Base-by-base conservation (phyloP, 1,140 invertebrate genomes). In the Zaprionus tsacasi region DNA sequence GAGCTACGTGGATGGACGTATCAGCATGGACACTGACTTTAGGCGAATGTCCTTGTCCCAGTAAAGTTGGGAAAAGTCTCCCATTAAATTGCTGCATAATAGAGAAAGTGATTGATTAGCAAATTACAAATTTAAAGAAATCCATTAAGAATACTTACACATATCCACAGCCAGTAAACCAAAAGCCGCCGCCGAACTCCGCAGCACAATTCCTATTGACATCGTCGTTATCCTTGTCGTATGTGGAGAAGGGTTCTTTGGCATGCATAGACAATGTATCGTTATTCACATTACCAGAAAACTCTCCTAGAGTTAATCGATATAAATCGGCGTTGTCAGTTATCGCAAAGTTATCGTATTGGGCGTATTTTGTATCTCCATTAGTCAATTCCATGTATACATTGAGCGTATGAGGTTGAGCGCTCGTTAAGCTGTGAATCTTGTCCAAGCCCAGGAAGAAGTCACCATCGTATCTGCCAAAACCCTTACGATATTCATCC, bases 391-490 rank as follows among this genome's bases (percentile, higher is more conserved):
- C 33, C 33, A 64, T 15, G n/a, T 11, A 33, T 15, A 52, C 35
- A 21, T 27, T 8, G 11, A 64, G 60, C 17, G 15, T 7, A 11
- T 64, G 21, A 7, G 3, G 17, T 27, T 7, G 30, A 3, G 25
- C 48, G 4, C n/a, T 38, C 3, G 60, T 64, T n/a, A 64, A 54
- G 2, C 4, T 8, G n/a, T 64, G 21, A 11, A 64, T 52, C 48
- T 27, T 54, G 10, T 64, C 48, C 8, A 64, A 17, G 3, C 60
- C 60, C 5, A 64, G 17, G 2, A 54, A 64, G 25, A 54, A 64
- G 8, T 64, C 60, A 7, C 33, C 35, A 12, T 25, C 6, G 2
- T 38, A 12, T 11, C 17, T n/a, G 17, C 60, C 60, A 27, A 64
- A 64, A 5, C 60, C 60, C 0, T 38, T 1, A 3, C 13, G 48